These are phyloP conservation scores for Agonopterix heracliana DNA, from an alignment of 2,888 invertebrate genomes.

Conservation along the genomic window DNA sequence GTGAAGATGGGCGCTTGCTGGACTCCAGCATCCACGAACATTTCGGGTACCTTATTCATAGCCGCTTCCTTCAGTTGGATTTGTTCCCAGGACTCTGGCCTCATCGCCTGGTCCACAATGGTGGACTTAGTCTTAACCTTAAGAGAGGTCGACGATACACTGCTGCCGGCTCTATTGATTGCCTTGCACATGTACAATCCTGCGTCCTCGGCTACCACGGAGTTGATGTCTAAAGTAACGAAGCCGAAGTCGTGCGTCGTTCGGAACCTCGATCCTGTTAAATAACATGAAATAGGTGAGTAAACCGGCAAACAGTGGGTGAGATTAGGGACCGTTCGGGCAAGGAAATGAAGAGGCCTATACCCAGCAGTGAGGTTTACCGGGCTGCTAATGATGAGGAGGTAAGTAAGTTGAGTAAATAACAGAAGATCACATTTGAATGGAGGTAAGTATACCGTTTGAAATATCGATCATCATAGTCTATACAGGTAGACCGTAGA, in stretches of 20 bases:
- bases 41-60: slow-evolving; percentile 92
- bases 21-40: slow-evolving; percentile 89
- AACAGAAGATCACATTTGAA: too few relatives aligned
- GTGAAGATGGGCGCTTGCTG: slow-evolving; percentile 97
- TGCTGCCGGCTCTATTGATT: slow-evolving; percentile 94
- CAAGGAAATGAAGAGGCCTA: too few relatives aligned
- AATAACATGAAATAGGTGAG: too few relatives aligned
- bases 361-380: too few relatives aligned
- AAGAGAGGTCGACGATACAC: slow-evolving; percentile 92
- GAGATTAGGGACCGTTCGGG: too few relatives aligned
- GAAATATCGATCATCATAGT: too few relatives aligned
- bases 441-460: too few relatives aligned
- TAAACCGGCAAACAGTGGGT: not conserved
- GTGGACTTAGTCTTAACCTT: slow-evolving; percentile 90
- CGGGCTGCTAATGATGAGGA: too few relatives aligned
- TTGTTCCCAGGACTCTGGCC: slow-evolving; percentile 95
- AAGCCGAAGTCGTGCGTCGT: slow-evolving; percentile 96
- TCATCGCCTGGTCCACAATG: slow-evolving; percentile 88
- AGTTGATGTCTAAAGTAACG: slow-evolving; percentile 93
- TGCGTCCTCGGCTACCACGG: slow-evolving; percentile 91
- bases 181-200: slow-evolving; percentile 97
- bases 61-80: slow-evolving; percentile 94
- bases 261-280: slow-evolving; percentile 87
- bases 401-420: too few relatives aligned
- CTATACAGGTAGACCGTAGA: too few relatives aligned